Percentiles rank a stretch among this genome's conserved stretches.
These are phyloP conservation scores for Thalpophila matura DNA, from an alignment of 2,888 invertebrate genomes.

Conservation along the genomic window DNA sequence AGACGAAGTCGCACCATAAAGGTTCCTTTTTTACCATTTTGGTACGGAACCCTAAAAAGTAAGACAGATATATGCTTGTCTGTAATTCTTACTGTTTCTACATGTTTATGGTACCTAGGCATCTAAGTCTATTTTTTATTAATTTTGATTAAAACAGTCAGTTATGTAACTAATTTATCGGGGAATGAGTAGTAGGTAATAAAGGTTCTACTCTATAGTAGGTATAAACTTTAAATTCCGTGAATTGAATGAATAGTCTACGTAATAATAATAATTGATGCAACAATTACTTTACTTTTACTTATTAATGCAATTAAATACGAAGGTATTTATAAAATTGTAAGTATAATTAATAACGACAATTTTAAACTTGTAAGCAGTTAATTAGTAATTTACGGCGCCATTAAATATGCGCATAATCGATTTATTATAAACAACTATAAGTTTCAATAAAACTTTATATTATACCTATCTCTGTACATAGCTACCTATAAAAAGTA, in stretches of 20 bases:
- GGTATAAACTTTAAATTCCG: background rate
- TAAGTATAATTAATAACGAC: conserved; percentile 11
- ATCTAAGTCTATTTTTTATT: too few species aligned
- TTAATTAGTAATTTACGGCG: conserved; percentile 15
- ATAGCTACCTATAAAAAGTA: too few species aligned
- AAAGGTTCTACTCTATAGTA: too few species aligned
- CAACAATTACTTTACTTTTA: conserved; percentile 15
- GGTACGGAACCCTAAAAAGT: too few species aligned
- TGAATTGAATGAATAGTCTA: conserved; percentile 1
- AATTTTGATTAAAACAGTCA: too few species aligned
- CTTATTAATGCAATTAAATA: conserved; percentile 11
- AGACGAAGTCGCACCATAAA: too few species aligned
- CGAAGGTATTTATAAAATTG: conserved; percentile 14
- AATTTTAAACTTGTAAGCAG: conserved; percentile 15
- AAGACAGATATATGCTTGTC: too few species aligned
- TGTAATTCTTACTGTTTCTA: too few species aligned
- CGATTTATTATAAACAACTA: conserved; percentile 19
- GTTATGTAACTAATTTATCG: background rate
- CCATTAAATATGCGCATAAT: conserved; percentile 18
- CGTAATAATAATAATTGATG: conserved; percentile 19
- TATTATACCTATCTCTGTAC: background rate
- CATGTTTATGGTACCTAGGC: too few species aligned
- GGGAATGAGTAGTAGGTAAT: conserved; percentile 2
- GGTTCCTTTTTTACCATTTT: too few species aligned
- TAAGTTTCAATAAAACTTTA: conserved; percentile 8